These are phyloP conservation scores for Bombus consobrinus DNA, from an alignment of 1,140 invertebrate species.

Conservation along the genomic window DNA sequence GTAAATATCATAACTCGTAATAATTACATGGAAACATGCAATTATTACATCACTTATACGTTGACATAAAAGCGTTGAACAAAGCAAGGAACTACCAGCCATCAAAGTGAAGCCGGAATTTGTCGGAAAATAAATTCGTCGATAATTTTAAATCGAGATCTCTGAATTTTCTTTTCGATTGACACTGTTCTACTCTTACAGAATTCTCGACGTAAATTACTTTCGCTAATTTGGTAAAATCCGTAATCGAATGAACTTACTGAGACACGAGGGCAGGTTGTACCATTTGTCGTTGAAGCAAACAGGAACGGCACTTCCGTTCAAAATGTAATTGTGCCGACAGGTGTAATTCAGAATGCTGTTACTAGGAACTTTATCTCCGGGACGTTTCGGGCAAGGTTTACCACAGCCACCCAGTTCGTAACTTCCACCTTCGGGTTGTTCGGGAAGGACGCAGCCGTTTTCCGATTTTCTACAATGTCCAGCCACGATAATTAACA, in stretches of 20 bases:
- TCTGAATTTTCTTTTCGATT: neutral
- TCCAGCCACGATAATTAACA: constrained; percentile 30
- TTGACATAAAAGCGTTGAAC: neutral
- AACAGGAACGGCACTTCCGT: constrained; percentile 61
- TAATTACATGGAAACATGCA: neutral
- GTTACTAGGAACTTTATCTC: constrained; percentile 60
- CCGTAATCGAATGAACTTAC: constrained; percentile 53
- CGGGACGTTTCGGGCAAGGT: constrained; percentile 52
- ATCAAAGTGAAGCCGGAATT: neutral
- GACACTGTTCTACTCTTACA: no score
- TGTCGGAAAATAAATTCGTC: neutral
- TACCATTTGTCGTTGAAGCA: constrained; percentile 64
- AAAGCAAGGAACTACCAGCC: neutral
- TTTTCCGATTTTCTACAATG: constrained; percentile 31
- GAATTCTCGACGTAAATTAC: neutral
- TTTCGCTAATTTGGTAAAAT: neutral
- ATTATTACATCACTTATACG: neutral
- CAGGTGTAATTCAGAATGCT: constrained; percentile 69
- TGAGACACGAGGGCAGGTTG: constrained; percentile 57
- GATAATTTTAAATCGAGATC: neutral
- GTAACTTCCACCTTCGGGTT: constrained; percentile 64
- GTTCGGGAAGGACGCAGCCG: constrained; percentile 63
- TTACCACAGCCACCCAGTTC: constrained; percentile 60
- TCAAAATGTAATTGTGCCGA: constrained; percentile 60
- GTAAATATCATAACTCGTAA: neutral